Evolutionary conservation across 2,888 invertebrate species (phyloP), one percentile per base, ranked within the genome.

Genomic region (Macropis europaea): DNA sequence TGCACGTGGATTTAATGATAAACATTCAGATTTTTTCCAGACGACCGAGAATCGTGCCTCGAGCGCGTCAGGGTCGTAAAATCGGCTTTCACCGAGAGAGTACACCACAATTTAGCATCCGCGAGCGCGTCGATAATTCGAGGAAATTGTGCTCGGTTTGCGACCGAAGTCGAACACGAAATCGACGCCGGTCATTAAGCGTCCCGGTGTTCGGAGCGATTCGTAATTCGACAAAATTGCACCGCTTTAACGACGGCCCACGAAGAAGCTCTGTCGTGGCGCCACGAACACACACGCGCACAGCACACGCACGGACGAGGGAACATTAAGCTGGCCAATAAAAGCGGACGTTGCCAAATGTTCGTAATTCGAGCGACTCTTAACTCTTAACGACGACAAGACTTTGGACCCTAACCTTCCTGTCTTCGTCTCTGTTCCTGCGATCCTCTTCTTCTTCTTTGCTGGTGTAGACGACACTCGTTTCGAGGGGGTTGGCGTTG

Each of bases 171-270:
- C 26, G 61, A 50, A 42, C 71, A 30, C 59, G 36, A 63, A 40
- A 54, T 75, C 75, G 34, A 17, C 19, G 47, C 52, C 34, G 57
- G 48, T 50, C 67, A 68, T 77, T 78, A 79, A 71, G 47, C 60
- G 48, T 30, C 24, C 17, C 52, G 63, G 34, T 32, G 30, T 38
- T 36, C 54, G 72, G 52, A 38, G 59, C 76, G 69, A 68, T 77
- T 76, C 73, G 73, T 78, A 77, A 77, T 79, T 77, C 63, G 77
- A 71, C 76, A 67, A 78, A 79, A 78, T 75, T 77, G 76, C 76
- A 45, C 63, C 67, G 70, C 57, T 77, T 78, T 78, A 77, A 77
- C 64, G 73, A 66, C 67, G 72, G 57, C 56, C 63, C 76, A 57
- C 59, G 71, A 38, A 62, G 69, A 32, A 45, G 66, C 22, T 64